Percentiles rank a stretch among this genome's conserved stretches.
These are phyloP conservation scores for Zaprionus capensis DNA, from an alignment of 1,140 invertebrate species.

Conservation along the genomic window DNA sequence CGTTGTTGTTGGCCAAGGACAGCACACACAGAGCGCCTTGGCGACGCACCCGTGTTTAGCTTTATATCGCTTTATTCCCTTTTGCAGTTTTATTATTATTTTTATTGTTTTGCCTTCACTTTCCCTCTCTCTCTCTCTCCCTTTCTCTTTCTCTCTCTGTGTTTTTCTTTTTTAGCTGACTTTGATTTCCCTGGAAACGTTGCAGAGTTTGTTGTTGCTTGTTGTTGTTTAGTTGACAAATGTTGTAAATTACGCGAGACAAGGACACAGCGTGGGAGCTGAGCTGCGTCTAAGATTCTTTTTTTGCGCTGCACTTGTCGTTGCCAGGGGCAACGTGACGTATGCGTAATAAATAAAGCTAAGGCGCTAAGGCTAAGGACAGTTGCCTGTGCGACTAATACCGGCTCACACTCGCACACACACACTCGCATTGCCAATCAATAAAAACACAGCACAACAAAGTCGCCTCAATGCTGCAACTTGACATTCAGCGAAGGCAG, in stretches of 20 bases:
- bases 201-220: not conserved
- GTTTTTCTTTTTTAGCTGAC: constrained; percentile 12
- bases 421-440: constrained; percentile 54
- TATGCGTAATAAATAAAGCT: constrained; percentile 77
- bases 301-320: constrained; percentile 33
- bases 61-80: constrained; percentile 56
- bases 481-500: constrained; percentile 76
- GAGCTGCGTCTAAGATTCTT: constrained; percentile 19
- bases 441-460: constrained; percentile 59
- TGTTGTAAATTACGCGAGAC: constrained; percentile 40
- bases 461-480: constrained; percentile 68
- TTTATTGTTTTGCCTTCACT: constrained; percentile 12
- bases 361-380: constrained; percentile 64
- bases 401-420: constrained; percentile 32
- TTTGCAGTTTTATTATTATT: constrained; percentile 35
- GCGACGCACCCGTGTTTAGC: constrained; percentile 63
- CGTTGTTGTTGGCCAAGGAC: constrained; percentile 53
- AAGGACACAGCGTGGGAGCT: constrained; percentile 21
- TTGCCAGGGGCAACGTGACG: constrained; percentile 58
- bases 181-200: constrained; percentile 56
- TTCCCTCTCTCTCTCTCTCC: not conserved
- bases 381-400: constrained; percentile 56
- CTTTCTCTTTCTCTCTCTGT: not conserved
- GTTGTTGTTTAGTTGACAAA: constrained; percentile 10
- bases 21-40: constrained; percentile 55